Conservation (phyloP, 2,113 vertebrate genomes). For the Actinemys pallida region DNA sequence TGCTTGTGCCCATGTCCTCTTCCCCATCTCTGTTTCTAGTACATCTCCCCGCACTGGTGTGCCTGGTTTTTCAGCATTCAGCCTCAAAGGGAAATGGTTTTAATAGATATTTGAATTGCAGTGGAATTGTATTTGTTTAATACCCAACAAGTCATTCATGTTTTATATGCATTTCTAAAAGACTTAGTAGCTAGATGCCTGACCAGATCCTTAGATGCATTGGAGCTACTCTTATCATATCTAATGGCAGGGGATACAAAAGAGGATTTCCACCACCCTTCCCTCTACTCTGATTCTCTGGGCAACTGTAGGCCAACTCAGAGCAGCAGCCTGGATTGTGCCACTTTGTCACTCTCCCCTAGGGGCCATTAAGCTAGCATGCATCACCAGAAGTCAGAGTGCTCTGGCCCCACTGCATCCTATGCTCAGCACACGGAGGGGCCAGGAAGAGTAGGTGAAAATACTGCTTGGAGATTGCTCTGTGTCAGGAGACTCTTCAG, state of each 20-base stretch:
- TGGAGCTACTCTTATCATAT: neutral
- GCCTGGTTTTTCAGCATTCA: neutral
- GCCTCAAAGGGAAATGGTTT: neutral
- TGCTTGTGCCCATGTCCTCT: neutral
- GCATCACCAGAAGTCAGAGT: neutral
- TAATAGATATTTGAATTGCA: neutral
- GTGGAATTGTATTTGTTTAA: neutral
- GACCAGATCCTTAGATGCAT: neutral
- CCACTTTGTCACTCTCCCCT: too few species aligned
- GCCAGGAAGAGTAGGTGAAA: neutral
- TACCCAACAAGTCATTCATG: neutral
- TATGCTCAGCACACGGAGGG: neutral
- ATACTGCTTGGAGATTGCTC: neutral
- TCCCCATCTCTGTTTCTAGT: neutral
- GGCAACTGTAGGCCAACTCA: neutral
- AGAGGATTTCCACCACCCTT: neutral
- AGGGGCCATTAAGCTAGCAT: too few species aligned
- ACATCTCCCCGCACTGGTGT: neutral
- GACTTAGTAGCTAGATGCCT: neutral
- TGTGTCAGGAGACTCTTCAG: neutral
- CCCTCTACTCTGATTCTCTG: neutral
- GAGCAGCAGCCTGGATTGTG: neutral
- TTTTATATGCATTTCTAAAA: neutral
- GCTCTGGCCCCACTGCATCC: neutral
- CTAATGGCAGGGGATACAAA: neutral